Percentiles rank a stretch among this genome's conserved stretches.
These are phyloP conservation scores for Rhinoderma darwinii DNA, from an alignment of 2,113 vertebrate genomes.

Conservation along the genomic window DNA sequence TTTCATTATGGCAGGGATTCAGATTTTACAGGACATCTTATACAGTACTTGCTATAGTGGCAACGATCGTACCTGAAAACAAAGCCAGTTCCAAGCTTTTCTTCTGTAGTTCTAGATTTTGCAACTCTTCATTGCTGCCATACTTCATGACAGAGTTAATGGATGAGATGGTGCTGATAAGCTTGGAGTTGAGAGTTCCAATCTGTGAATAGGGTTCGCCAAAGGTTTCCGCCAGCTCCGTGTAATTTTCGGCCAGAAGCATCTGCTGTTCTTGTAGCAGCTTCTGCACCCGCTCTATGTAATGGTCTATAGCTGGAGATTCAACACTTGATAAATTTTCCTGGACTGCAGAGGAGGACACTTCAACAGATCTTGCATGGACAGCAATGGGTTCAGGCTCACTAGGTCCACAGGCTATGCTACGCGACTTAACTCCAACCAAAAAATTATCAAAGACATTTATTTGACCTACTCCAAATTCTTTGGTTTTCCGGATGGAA, in stretches of 20 bases:
- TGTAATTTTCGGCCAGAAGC: constrained; percentile 93
- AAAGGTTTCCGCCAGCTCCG: constrained; percentile 91
- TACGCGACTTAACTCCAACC: constrained; percentile 91
- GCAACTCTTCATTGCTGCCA: constrained; percentile 79
- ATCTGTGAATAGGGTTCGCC: constrained; percentile 92
- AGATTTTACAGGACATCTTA: not conserved
- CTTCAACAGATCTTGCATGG: constrained; percentile 82
- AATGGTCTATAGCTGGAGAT: constrained; percentile 82
- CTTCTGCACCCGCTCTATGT: constrained; percentile 92
- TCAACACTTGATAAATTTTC: constrained; percentile 63
- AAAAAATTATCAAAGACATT: constrained; percentile 87
- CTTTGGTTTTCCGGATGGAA: constrained; percentile 84
- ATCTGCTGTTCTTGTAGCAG: constrained; percentile 93
- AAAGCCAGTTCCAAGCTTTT: constrained; percentile 60
- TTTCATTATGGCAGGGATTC: not conserved
- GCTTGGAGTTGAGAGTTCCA: constrained; percentile 90
- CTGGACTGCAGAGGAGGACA: constrained; percentile 67
- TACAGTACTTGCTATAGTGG: not conserved
- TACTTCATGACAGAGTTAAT: constrained; percentile 92
- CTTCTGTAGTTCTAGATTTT: constrained; percentile 73
- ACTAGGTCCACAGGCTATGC: constrained; percentile 90
- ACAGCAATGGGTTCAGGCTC: constrained; percentile 35
- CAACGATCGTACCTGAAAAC: constrained; percentile 65
- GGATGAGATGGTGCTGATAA: constrained; percentile 91
- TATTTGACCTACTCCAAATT: constrained; percentile 83